These are phyloP conservation scores for Coregonus clupeaformis DNA, from an alignment of 2,113 vertebrate species.

Conservation along the genomic window DNA sequence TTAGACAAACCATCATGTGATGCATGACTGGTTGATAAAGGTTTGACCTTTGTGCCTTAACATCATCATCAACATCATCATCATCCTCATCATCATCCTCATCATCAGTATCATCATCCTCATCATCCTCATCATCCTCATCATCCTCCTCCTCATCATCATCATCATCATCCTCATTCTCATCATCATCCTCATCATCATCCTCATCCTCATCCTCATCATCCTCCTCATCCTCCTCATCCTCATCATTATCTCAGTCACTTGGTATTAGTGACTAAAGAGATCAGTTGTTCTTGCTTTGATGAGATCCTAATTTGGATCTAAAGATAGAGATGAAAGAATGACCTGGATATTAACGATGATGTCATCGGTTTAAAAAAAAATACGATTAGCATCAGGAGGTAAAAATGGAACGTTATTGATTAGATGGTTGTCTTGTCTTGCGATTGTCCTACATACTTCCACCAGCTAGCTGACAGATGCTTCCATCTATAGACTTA, in stretches of 20 bases:
- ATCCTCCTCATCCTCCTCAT: slow-evolving; percentile 9
- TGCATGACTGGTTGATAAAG: too few species aligned
- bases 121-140: too few species aligned
- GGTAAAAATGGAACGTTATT: not conserved
- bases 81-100: accelerated
- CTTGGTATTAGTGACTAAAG: slow-evolving; percentile 48
- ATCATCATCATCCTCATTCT: too few species aligned
- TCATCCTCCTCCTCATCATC: accelerated
- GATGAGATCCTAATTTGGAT: too few species aligned
- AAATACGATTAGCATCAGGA: not conserved
- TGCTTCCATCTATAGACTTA: slow-evolving; percentile 1
- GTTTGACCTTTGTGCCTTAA: too few species aligned
- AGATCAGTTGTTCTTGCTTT: slow-evolving; percentile 46
- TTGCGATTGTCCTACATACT: not conserved
- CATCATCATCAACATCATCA: too few species aligned
- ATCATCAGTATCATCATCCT: accelerated
- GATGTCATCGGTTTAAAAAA: not conserved
- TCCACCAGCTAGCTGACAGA: slow-evolving; percentile 13
- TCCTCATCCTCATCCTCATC: accelerated
- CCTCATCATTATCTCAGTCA: slow-evolving; percentile 26
- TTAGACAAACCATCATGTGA: too few species aligned
- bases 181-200: too few species aligned
- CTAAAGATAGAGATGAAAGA: slow-evolving; percentile 49
- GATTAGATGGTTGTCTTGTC: slow-evolving; percentile 8
- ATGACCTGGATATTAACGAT: slow-evolving; percentile 36